Base-by-base conservation (phyloP, 2,888 invertebrate genomes). In the Fragum whitleyi region DNA sequence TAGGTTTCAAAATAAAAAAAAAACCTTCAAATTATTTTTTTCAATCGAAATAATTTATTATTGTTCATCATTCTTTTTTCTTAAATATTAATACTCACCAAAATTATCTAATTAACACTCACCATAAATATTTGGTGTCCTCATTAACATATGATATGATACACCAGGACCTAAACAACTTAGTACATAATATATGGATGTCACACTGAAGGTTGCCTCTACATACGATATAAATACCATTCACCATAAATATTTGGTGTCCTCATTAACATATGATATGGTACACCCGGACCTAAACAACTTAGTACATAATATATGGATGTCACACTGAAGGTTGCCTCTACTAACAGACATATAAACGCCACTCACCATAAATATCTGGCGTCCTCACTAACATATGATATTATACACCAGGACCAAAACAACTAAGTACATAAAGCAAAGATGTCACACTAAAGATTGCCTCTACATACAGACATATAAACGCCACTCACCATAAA, bases 151-250 rank as follows among this genome's bases (percentile, higher is more conserved):
- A 29, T 77, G 74, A n/a, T 55, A 65, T 0, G 99, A 98, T 69
- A 98, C 96, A 0, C 96, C 96, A 0, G 98, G 98, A 0, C 98
- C 99, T 72, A 97, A 95, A 93, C 99, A 99, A 94, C 97, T 97
- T 87, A 98, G 95, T 65, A 98, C 96, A 93, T 97, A 98, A 95
- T 96, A 97, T 28, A 96, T 95, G 3, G 96, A 95, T 0, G 96
- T 96, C 14, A 93, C 93, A 93, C 97, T 97, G 87, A 95, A 94
- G 14, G 86, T 85, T 7, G 93, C 94, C 9, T 93, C 86, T 84
- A 97, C 97, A 94, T 39, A 39, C 7, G 14, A 39, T n/a, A n/a
- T n/a, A n/a, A n/a, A n/a, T n/a, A n/a, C n/a, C n/a, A n/a, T n/a
- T n/a, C n/a, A n/a, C 79, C 72, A 29, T 28, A 21, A 21, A 36